Evolutionary conservation across 2,797 vertebrate species (phyloP).

Genomic region (Diplodus sargus): DNA sequence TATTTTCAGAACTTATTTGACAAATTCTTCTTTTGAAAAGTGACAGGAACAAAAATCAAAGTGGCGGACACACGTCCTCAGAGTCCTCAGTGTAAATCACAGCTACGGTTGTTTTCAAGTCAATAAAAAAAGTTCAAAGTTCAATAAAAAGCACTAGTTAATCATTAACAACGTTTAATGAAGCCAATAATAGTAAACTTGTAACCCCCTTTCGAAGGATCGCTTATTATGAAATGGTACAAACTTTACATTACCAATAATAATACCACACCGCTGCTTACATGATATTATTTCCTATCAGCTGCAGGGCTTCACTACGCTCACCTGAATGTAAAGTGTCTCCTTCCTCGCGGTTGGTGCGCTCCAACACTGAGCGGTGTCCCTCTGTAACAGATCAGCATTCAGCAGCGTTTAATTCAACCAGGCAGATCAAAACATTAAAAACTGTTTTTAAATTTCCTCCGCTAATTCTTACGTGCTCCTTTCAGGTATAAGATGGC

Average conservation of each 20-base stretch:
- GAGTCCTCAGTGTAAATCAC: no score
- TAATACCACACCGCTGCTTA: not conserved
- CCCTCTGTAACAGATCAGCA: constrained; percentile 57
- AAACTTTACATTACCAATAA: not conserved
- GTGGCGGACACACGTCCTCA: no score
- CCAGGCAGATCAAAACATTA: not conserved
- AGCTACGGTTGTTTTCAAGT: not conserved
- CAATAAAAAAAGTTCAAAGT: no score
- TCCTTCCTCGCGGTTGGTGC: constrained; percentile 54
- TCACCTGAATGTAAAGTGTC: constrained; percentile 41
- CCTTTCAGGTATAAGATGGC: constrained; percentile 79
- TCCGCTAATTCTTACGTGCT: constrained; percentile 64
- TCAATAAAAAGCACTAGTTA: not conserved
- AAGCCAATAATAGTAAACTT: not conserved
- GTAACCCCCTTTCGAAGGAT: not conserved
- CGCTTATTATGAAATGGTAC: not conserved
- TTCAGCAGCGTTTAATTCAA: not conserved
- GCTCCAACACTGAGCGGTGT: constrained; percentile 64
- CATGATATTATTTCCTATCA: not conserved
- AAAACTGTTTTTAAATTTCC: not conserved
- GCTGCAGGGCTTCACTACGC: constrained; percentile 5
- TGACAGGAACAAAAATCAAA: no score
- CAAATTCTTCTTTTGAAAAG: no score
- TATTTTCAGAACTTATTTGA: no score
- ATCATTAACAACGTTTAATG: not conserved